Base-by-base conservation (phyloP, 1,140 invertebrate genomes). In the Acromyrmex echinatior region DNA sequence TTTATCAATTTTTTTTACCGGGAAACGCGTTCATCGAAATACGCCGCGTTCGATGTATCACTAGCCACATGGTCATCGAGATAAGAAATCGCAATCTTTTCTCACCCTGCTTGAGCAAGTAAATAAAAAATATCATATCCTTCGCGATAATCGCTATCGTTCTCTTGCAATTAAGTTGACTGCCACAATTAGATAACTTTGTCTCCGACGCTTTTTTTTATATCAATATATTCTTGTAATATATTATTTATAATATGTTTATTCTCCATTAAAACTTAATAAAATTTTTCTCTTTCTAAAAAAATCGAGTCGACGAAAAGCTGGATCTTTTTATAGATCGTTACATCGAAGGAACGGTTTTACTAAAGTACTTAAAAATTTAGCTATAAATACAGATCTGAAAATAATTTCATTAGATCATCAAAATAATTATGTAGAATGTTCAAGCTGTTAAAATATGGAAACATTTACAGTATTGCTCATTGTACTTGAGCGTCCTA, bases 21-120 rank as follows among this genome's bases (percentile, higher is more conserved):
- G 14, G 31, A 74, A 74, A 35, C 28, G 9, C 35, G 10, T n/a
- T 58, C 18, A 31, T 6, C 18, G 18, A 60, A 58, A 62, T 60
- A n/a, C 21, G 31, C n/a, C n/a, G 18, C 25, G 14, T 66, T 21
- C 10, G n/a, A 28, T 31, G 31, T 2, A 25, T 25, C 25, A 65
- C 28, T 58, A 66, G 39, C 10, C 66, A n/a, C 51, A 28, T 58
- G 35, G 63, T 70, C 65, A 49, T 12, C 21, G 25, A 73, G 68
- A 82, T 82, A 82, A 82, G 25, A 3, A 74, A 82, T 18, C 35
- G 78, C 78, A 45, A 80, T 25, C 25, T 82, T 73, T 82, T 73
- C 18, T 60, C 14, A 53, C 28, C 25, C 21, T 56, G 18, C 31
- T 12, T 10, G 39, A 4, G 12, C 31, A 65, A 45, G 66, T 25